These are phyloP conservation scores for Leptatherina wallacei DNA, from an alignment of 2,797 vertebrate genomes.

Conservation along the genomic window DNA sequence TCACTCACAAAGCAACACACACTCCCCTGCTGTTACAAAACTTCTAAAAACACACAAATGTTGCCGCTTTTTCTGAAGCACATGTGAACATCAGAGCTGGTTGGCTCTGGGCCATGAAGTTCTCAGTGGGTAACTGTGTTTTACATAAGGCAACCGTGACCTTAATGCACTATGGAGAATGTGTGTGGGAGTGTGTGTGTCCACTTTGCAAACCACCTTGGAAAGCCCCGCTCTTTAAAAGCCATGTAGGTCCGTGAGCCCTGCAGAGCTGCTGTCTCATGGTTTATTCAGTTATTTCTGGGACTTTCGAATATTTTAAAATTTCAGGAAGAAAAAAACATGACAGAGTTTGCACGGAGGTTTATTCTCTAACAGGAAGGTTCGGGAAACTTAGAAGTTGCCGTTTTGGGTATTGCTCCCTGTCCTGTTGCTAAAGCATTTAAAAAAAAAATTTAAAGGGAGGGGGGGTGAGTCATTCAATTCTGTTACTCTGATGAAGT, in stretches of 20 bases:
- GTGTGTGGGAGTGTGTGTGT: slow-evolving; percentile 43
- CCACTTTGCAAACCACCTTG: slow-evolving; percentile 62
- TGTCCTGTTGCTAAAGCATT: background rate
- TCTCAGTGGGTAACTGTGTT: slow-evolving; percentile 59
- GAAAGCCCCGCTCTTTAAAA: slow-evolving; percentile 75
- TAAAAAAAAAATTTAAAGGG: no score
- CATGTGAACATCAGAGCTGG: slow-evolving; percentile 58
- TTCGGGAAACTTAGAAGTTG: slow-evolving; percentile 37
- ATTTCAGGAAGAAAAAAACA: slow-evolving; percentile 46
- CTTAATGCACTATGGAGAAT: slow-evolving; percentile 45
- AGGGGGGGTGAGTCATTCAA: no score
- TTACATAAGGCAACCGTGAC: slow-evolving; percentile 70
- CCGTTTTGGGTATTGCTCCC: slow-evolving; percentile 26
- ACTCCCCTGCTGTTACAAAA: slow-evolving; percentile 23
- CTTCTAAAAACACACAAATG: slow-evolving; percentile 34
- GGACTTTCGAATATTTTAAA: slow-evolving; percentile 42
- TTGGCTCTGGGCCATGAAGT: slow-evolving; percentile 37
- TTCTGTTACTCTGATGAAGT: no score
- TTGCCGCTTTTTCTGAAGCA: slow-evolving; percentile 26
- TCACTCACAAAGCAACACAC: slow-evolving; percentile 36
- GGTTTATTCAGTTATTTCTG: slow-evolving; percentile 72
- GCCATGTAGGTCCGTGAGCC: slow-evolving; percentile 54
- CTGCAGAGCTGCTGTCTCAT: slow-evolving; percentile 69
- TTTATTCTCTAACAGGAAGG: slow-evolving; percentile 44
- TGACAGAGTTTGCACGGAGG: slow-evolving; percentile 38